These are phyloP conservation scores for Cremastinae sp. DNA, from an alignment of 2,888 invertebrate genomes.

Conservation along the genomic window DNA sequence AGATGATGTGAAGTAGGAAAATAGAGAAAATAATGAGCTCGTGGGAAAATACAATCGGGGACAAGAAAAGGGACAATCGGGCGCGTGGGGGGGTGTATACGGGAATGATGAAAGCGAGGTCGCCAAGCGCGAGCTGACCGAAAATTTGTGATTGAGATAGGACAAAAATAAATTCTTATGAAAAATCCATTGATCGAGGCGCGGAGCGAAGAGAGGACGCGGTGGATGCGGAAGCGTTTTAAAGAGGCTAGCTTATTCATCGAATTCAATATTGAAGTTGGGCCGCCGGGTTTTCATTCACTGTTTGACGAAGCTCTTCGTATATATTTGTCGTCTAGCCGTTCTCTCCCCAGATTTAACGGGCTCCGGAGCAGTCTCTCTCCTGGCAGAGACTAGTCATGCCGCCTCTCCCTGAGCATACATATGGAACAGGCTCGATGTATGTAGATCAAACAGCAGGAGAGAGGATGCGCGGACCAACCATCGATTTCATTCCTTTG, in stretches of 20 bases:
- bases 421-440: slow-evolving; percentile 41
- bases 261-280: slow-evolving; percentile 54
- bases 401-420: slow-evolving; percentile 20
- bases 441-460: slow-evolving; percentile 39
- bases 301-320: slow-evolving; percentile 35
- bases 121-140: too few species aligned
- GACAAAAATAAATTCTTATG: too few species aligned
- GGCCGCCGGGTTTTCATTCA: slow-evolving; percentile 40
- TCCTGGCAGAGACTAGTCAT: slow-evolving; percentile 10
- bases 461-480: slow-evolving; percentile 25
- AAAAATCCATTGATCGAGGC: too few species aligned
- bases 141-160: too few species aligned
- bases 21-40: background rate
- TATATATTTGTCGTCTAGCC: slow-evolving; percentile 16
- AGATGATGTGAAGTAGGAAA: slow-evolving; percentile 1
- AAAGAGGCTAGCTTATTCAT: slow-evolving; percentile 41
- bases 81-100: too few species aligned
- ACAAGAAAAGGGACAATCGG: too few species aligned
- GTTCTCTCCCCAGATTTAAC: slow-evolving; percentile 34
- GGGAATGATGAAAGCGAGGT: too few species aligned
- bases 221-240: too few species aligned
- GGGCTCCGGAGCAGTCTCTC: slow-evolving; percentile 17
- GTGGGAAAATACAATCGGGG: too few species aligned
- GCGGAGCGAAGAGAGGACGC: too few species aligned
- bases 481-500: slow-evolving; percentile 31